These are phyloP conservation scores for Aegotheles bennettii DNA, from an alignment of 2,113 vertebrate genomes.

Conservation along the genomic window DNA sequence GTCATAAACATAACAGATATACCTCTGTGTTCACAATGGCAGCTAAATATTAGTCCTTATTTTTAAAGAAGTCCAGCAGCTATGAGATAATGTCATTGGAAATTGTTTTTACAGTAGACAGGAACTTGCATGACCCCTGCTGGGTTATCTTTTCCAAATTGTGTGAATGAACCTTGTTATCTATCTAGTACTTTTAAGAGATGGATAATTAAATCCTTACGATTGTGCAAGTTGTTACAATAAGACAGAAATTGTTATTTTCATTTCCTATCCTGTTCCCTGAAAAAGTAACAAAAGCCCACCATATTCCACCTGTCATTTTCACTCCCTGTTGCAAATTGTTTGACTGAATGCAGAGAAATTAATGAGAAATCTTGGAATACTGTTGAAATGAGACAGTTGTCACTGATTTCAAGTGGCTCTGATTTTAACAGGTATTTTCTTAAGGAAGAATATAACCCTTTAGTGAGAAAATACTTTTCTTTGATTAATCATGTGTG, in stretches of 20 bases:
- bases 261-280: not conserved
- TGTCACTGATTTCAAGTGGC: not conserved
- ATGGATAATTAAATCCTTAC: not conserved
- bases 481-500: not conserved
- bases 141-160: conserved; percentile 27
- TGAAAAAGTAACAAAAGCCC: not conserved
- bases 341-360: not conserved
- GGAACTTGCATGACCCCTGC: conserved; percentile 31
- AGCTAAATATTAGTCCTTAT: not conserved
- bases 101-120: not conserved
- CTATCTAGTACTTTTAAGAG: not conserved
- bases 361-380: not conserved
- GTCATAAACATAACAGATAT: not conserved
- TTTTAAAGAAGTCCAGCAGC: not conserved
- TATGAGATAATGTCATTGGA: not conserved
- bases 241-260: not conserved
- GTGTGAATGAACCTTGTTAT: not conserved
- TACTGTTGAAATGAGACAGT: not conserved
- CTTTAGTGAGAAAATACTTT: not conserved
- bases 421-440: not conserved
- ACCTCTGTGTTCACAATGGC: not conserved
- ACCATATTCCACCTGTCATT: not conserved
- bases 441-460: not conserved
- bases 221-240: not conserved
- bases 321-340: not conserved